Conservation (phyloP, 1,140 invertebrate genomes). For the Drosophila repleta region DNA sequence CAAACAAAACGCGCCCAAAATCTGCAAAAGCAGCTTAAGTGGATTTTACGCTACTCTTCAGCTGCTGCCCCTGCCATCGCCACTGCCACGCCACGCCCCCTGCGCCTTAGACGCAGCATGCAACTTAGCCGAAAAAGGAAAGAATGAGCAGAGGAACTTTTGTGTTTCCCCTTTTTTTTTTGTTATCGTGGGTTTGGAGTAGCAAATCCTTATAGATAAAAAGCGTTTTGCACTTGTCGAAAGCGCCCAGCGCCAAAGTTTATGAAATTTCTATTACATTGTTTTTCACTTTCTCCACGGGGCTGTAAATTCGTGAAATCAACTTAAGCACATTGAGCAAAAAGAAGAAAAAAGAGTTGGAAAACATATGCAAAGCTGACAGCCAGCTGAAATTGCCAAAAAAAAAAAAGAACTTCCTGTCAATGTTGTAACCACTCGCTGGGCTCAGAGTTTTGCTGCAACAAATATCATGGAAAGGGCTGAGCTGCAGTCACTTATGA, state of each 20-base stretch:
- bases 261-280: conserved; percentile 68
- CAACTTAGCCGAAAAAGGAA: conserved; percentile 21
- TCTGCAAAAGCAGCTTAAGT: conserved; percentile 64
- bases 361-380: conserved; percentile 51
- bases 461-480: conserved; percentile 10
- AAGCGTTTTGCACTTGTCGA: conserved; percentile 58
- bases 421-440: conserved; percentile 11
- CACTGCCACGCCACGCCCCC: not conserved
- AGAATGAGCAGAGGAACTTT: conserved; percentile 15
- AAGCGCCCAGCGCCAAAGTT: conserved; percentile 47
- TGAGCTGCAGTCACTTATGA: conserved; percentile 19
- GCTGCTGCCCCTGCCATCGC: not conserved
- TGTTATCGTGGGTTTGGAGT: conserved; percentile 18
- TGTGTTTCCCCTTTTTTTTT: conserved; percentile 14
- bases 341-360: not conserved
- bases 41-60: conserved; percentile 56
- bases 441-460: conserved; percentile 20
- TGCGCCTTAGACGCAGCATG: conserved; percentile 37
- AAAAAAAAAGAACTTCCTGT: conserved; percentile 38
- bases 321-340: conserved; percentile 24
- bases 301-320: conserved; percentile 46
- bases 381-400: conserved; percentile 37
- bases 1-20: conserved; percentile 56
- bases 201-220: conserved; percentile 64
- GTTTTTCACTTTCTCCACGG: conserved; percentile 60